Evolutionary conservation across 2,888 invertebrate species (phyloP).

Genomic region (Panopea generosa): DNA sequence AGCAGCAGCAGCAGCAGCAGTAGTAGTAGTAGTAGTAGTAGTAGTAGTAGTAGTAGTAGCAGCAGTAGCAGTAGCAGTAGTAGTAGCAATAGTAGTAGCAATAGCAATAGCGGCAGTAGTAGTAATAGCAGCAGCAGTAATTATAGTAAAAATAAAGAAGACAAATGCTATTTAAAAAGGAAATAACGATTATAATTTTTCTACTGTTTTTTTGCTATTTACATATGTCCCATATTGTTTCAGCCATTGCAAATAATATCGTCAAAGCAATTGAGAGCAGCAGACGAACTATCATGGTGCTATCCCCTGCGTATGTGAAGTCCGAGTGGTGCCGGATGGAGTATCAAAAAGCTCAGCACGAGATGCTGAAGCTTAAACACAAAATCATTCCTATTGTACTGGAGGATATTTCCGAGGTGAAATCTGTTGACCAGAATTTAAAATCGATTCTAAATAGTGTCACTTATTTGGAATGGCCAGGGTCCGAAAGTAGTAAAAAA

Average conservation of each 20-base stretch:
- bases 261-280: slow-evolving; percentile 75
- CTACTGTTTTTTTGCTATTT: too few relatives aligned
- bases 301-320: slow-evolving; percentile 71
- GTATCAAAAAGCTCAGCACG: slow-evolving; percentile 79
- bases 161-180: too few relatives aligned
- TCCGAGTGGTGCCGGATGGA: slow-evolving; percentile 79
- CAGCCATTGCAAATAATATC: slow-evolving; percentile 78
- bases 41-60: too few relatives aligned
- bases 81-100: too few relatives aligned
- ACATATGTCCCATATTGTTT: slow-evolving; percentile 22
- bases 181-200: too few relatives aligned
- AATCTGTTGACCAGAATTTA: slow-evolving; percentile 67
- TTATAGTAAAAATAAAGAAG: too few relatives aligned
- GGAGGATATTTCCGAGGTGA: slow-evolving; percentile 62
- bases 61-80: too few relatives aligned
- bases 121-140: too few relatives aligned
- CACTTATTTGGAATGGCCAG: slow-evolving; percentile 74
- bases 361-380: slow-evolving; percentile 78
- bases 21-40: too few relatives aligned
- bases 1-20: too few relatives aligned
- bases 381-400: slow-evolving; percentile 76
- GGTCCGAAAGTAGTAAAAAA: slow-evolving; percentile 55
- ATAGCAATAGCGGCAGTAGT: too few relatives aligned
- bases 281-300: slow-evolving; percentile 72
- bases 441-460: slow-evolving; percentile 71